Percentiles rank a stretch among this genome's conserved stretches.
Evolutionary conservation across 2,113 vertebrate species (phyloP).

Genomic region (Cygnus buccinator): DNA sequence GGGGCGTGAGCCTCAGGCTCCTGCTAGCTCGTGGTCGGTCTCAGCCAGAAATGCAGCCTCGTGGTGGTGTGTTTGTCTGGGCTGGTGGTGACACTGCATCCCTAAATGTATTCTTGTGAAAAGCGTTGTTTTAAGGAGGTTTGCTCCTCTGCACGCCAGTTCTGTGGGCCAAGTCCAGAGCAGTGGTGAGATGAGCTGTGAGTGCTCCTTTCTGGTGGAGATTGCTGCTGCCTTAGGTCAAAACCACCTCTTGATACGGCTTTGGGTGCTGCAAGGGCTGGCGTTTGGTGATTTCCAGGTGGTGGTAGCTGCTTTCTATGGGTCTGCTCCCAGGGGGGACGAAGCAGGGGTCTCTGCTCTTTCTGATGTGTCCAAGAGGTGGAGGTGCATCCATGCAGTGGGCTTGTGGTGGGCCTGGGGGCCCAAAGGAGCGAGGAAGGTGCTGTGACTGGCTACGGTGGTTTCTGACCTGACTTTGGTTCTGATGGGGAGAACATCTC

Average conservation of each 20-base stretch:
- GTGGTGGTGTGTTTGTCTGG: background rate
- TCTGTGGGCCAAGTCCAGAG: background rate
- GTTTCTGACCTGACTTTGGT: background rate
- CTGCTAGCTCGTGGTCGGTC: background rate
- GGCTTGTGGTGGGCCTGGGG: background rate
- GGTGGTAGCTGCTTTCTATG: background rate
- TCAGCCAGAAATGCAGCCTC: background rate
- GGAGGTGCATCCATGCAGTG: too few species aligned
- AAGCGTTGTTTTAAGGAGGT: too few species aligned
- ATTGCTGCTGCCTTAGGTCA: background rate
- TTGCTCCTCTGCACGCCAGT: background rate
- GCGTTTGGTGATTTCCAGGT: background rate
- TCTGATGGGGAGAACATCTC: background rate
- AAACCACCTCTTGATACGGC: background rate
- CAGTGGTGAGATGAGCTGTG: background rate
- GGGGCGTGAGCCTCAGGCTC: background rate
- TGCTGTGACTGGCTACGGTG: background rate
- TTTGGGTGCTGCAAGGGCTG: background rate
- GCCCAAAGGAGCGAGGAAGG: background rate
- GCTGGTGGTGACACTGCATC: background rate
- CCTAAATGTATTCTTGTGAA: too few species aligned
- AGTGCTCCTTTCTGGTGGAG: background rate
- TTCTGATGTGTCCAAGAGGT: background rate
- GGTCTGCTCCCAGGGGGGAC: background rate
- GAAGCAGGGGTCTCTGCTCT: background rate